Percentiles rank a stretch among this genome's conserved stretches.
Conservation (phyloP, 2,797 vertebrate species). For the Lindbergichthys nudifrons region DNA sequence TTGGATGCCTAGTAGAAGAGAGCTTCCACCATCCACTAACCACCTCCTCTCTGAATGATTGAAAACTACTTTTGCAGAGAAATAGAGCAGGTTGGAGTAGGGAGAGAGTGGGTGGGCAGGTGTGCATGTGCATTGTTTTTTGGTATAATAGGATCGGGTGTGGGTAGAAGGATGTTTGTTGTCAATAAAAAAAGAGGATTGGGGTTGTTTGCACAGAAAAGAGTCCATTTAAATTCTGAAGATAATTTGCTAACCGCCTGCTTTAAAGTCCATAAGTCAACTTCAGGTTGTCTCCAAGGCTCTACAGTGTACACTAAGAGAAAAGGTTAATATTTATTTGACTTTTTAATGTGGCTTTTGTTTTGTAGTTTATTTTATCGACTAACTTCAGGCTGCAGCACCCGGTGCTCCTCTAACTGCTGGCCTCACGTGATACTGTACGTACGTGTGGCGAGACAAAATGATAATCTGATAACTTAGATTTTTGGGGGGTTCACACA, state of each 20-base stretch:
- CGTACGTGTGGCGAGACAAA: slow-evolving; percentile 1
- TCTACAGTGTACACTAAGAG: neutral
- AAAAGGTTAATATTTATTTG: neutral
- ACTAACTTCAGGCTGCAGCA: neutral
- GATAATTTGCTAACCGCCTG: slow-evolving; percentile 2
- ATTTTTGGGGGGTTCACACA: slow-evolving; percentile 39
- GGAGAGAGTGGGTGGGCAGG: neutral
- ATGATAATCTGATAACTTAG: slow-evolving; percentile 25
- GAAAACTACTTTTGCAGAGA: slow-evolving; percentile 40
- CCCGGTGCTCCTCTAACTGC: neutral
- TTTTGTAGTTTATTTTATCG: neutral
- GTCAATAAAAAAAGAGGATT: neutral
- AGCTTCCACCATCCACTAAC: slow-evolving; percentile 17
- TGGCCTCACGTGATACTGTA: neutral
- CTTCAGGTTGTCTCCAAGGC: neutral
- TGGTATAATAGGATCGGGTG: slow-evolving; percentile 21
- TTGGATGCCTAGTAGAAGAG: slow-evolving; percentile 34
- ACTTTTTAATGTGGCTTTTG: neutral
- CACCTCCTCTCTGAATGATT: slow-evolving; percentile 26
- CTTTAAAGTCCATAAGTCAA: neutral
- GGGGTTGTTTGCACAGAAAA: slow-evolving; percentile 19
- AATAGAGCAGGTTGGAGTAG: slow-evolving; percentile 14
- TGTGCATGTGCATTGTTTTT: slow-evolving; percentile 25
- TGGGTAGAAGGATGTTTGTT: neutral
- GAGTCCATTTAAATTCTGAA: neutral